These are phyloP conservation scores for Psittacara wagleri DNA, from an alignment of 2,113 vertebrate species.

Conservation along the genomic window DNA sequence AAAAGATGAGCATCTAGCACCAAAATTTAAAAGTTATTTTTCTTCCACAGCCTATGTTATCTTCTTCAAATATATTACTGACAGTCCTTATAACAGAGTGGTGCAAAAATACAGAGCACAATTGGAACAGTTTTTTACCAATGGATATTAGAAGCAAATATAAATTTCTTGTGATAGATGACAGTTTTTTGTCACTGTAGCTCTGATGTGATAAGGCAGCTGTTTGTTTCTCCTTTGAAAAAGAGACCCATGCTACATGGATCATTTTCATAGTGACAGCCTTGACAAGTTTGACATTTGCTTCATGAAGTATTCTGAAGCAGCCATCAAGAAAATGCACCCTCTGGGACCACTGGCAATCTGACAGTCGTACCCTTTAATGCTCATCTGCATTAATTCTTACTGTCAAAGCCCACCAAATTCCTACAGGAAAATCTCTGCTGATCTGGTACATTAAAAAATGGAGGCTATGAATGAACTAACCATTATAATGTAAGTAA, in stretches of 20 bases:
- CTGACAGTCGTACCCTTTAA: conserved; percentile 76
- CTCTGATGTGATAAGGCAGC: conserved; percentile 72
- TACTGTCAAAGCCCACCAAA: conserved; percentile 35
- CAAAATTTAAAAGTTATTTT: not conserved
- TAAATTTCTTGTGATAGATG: conserved; percentile 52
- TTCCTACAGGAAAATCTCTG: not conserved
- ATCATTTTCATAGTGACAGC: conserved; percentile 81
- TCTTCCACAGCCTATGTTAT: not conserved
- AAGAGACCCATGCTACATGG: conserved; percentile 76
- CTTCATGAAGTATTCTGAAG: conserved; percentile 72
- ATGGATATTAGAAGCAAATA: conserved; percentile 52
- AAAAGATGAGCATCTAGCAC: not conserved
- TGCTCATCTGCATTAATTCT: conserved; percentile 72
- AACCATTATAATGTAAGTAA: conserved; percentile 15
- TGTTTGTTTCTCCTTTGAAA: conserved; percentile 76
- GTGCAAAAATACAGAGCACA: not conserved
- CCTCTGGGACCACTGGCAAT: conserved; percentile 68
- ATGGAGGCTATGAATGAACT: not conserved
- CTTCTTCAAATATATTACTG: not conserved
- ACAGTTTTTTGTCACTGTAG: conserved; percentile 62
- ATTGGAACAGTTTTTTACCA: conserved; percentile 34
- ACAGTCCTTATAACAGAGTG: not conserved
- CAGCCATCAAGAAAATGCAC: conserved; percentile 74
- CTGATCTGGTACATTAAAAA: not conserved
- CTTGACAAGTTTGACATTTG: conserved; percentile 84